A percentile compares a stretch with the other conserved stretches of the same genome.
Conservation (phyloP, 2,797 vertebrate species). For the Enteromius unitaeniatus region DNA sequence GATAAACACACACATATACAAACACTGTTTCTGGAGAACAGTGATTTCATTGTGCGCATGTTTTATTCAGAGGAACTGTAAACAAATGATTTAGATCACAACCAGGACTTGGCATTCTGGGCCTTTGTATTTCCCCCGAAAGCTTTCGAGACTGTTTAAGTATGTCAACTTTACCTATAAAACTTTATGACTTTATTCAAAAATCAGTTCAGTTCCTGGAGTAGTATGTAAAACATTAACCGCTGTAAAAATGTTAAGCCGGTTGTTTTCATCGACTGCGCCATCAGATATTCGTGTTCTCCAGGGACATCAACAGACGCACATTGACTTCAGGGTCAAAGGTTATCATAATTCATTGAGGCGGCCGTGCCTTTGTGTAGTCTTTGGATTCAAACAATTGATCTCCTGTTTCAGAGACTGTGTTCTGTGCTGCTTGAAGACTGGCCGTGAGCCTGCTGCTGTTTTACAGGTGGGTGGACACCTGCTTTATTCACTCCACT, state of each 20-base stretch:
- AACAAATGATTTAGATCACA: slow-evolving; percentile 64
- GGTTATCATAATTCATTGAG: slow-evolving; percentile 24
- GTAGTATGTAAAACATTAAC: slow-evolving; percentile 30
- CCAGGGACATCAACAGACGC: not conserved
- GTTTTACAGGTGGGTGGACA: slow-evolving; percentile 39
- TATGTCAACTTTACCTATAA: slow-evolving; percentile 54
- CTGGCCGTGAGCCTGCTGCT: not conserved
- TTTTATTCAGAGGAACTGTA: slow-evolving; percentile 65
- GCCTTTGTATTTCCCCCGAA: slow-evolving; percentile 57
- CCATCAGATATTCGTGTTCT: not conserved
- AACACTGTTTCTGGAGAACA: slow-evolving; percentile 57
- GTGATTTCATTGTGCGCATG: slow-evolving; percentile 65
- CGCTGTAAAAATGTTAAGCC: not conserved
- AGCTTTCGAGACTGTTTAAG: slow-evolving; percentile 51
- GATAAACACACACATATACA: slow-evolving; percentile 12
- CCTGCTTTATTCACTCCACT: slow-evolving; percentile 34
- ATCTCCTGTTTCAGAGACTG: slow-evolving; percentile 45
- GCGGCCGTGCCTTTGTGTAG: slow-evolving; percentile 20
- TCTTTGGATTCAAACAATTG: slow-evolving; percentile 39
- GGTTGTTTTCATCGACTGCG: not conserved
- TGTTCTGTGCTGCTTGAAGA: slow-evolving; percentile 15
- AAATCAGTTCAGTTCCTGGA: not conserved
- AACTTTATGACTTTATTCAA: slow-evolving; percentile 50
- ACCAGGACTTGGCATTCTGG: slow-evolving; percentile 55
- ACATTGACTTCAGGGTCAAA: not conserved